Percentiles rank a stretch among this genome's conserved stretches.
Evolutionary conservation across 2,888 invertebrate genomes (phyloP).

Genomic region (Agrotis clavis): DNA sequence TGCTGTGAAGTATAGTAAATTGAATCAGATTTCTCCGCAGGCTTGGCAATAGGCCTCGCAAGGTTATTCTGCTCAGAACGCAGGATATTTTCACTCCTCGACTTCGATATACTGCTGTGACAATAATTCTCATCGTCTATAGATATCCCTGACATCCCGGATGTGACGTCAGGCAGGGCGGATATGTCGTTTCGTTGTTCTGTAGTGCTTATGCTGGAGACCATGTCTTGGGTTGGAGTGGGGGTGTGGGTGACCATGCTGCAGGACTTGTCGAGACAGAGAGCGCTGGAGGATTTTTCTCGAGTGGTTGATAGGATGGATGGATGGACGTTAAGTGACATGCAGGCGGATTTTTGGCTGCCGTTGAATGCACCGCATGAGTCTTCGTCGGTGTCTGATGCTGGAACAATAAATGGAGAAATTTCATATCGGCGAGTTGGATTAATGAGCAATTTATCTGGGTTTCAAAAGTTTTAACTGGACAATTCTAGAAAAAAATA

Average conservation of each 20-base stretch:
- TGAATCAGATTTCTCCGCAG: slow-evolving; percentile 85
- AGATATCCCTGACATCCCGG: slow-evolving; percentile 89
- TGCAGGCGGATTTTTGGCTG: slow-evolving; percentile 88
- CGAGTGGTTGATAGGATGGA: slow-evolving; percentile 84
- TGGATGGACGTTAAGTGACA: slow-evolving; percentile 86
- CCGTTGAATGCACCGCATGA: slow-evolving; percentile 88
- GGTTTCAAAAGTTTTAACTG: too few relatives aligned
- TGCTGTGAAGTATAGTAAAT: slow-evolving; percentile 89
- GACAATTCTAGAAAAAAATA: too few relatives aligned
- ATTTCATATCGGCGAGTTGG: too few relatives aligned
- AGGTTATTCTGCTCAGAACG: slow-evolving; percentile 85
- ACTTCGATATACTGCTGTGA: slow-evolving; percentile 88
- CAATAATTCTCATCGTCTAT: slow-evolving; percentile 88
- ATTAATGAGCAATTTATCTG: too few relatives aligned
- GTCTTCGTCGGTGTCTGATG: slow-evolving; percentile 88
- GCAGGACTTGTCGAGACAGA: slow-evolving; percentile 88
- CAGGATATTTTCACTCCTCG: slow-evolving; percentile 87
- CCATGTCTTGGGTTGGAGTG: slow-evolving; percentile 90
- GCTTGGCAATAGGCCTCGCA: slow-evolving; percentile 75
- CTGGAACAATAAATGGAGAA: slow-evolving; percentile 65
- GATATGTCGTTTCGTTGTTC: slow-evolving; percentile 88
- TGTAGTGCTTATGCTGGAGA: slow-evolving; percentile 88
- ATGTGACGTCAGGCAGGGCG: slow-evolving; percentile 86
- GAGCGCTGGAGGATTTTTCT: slow-evolving; percentile 88
- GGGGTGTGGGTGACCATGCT: slow-evolving; percentile 88